Evolutionary conservation across 2,797 vertebrate species (phyloP).

Genomic region (Euthynnus affinis): DNA sequence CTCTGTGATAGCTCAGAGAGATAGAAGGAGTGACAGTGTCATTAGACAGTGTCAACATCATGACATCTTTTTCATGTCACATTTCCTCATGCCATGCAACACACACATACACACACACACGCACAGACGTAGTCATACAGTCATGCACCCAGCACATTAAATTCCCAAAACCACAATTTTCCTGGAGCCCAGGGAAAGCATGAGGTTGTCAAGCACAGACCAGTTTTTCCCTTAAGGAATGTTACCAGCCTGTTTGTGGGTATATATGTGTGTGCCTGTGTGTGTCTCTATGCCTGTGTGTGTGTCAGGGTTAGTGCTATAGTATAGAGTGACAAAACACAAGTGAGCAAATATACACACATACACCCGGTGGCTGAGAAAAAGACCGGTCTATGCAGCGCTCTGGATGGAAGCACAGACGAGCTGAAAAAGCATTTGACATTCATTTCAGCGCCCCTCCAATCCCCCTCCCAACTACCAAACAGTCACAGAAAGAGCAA

Average conservation of each 20-base stretch:
- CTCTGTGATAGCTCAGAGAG: slow-evolving; percentile 34
- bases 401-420: slow-evolving; percentile 26
- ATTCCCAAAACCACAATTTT: slow-evolving; percentile 65
- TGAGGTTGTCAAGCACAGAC: slow-evolving; percentile 43
- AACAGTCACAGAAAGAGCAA: slow-evolving; percentile 22
- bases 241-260: slow-evolving; percentile 45
- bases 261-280: slow-evolving; percentile 8
- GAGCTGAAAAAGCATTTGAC: slow-evolving; percentile 62
- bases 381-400: slow-evolving; percentile 18
- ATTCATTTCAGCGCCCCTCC: slow-evolving; percentile 35
- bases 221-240: slow-evolving; percentile 59
- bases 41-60: slow-evolving; percentile 54
- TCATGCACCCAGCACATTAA: slow-evolving; percentile 32
- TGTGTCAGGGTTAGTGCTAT: slow-evolving; percentile 20
- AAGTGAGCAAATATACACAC: slow-evolving; percentile 27
- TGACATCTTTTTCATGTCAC: slow-evolving; percentile 44
- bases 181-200: slow-evolving; percentile 51
- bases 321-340: slow-evolving; percentile 40
- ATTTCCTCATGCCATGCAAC: slow-evolving; percentile 28
- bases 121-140: slow-evolving; percentile 8
- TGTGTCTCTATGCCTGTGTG: slow-evolving; percentile 19
- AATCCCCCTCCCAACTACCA: not conserved
- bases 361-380: slow-evolving; percentile 31
- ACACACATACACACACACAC: slow-evolving; percentile 8
- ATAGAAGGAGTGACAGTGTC: slow-evolving; percentile 49